These are phyloP conservation scores for Botia almorhae DNA, from an alignment of 2,797 vertebrate genomes.

Conservation along the genomic window DNA sequence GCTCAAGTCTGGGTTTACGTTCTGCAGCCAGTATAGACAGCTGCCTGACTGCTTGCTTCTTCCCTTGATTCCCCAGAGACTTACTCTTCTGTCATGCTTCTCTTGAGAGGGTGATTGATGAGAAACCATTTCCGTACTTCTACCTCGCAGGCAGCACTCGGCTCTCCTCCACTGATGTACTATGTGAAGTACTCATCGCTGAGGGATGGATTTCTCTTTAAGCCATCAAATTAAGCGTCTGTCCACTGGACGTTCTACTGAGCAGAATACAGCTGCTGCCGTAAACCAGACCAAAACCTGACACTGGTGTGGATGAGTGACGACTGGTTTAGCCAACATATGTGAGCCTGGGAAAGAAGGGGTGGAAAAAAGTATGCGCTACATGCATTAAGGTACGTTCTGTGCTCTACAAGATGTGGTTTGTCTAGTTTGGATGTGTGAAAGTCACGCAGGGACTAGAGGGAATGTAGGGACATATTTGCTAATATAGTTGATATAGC, in stretches of 20 bases:
- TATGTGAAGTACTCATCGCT: conserved; percentile 63
- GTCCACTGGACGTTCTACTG: conserved; percentile 51
- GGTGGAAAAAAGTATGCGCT: conserved; percentile 47
- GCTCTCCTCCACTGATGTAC: conserved; percentile 64
- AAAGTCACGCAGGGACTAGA: conserved; percentile 35
- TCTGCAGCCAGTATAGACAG: conserved; percentile 59
- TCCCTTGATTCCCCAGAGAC: conserved; percentile 50
- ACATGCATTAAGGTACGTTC: conserved; percentile 59
- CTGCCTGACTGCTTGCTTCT: conserved; percentile 63
- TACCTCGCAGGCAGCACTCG: conserved; percentile 57
- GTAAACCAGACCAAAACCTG: conserved; percentile 52
- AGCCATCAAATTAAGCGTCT: conserved; percentile 60
- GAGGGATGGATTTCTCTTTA: conserved; percentile 61
- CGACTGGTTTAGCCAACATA: conserved; percentile 30
- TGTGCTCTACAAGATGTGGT: conserved; percentile 35
- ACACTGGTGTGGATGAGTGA: conserved; percentile 51
- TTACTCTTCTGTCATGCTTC: conserved; percentile 58
- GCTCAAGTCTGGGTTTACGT: conserved; percentile 51
- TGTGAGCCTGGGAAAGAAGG: conserved; percentile 37
- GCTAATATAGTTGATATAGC: no score
- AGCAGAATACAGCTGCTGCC: conserved; percentile 40
- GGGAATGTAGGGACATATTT: no score
- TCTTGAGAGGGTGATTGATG: conserved; percentile 74
- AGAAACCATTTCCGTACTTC: conserved; percentile 72
- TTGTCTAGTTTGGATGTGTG: conserved; percentile 24